Percentiles rank a stretch among this genome's conserved stretches.
phyloP scores from a whole-genome alignment of 2,888 invertebrate species.

The Didymodactylos carnosus region DNA sequence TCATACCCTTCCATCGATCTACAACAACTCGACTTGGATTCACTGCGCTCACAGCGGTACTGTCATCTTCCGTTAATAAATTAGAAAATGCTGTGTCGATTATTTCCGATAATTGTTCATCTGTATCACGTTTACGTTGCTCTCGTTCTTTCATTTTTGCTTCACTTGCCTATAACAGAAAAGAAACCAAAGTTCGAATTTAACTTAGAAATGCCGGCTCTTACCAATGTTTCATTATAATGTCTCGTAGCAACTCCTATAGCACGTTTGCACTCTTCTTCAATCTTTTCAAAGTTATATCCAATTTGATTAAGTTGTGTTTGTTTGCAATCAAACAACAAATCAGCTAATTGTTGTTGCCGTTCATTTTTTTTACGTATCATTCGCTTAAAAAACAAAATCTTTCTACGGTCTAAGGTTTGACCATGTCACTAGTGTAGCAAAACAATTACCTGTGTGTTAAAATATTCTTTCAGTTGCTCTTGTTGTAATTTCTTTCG shows the following conservation, averaged over 20 bases:
- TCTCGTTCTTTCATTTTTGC: not conserved
- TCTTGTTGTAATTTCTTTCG: not conserved
- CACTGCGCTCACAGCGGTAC: no score
- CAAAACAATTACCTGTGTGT: not conserved
- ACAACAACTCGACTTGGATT: not conserved
- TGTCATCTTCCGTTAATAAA: not conserved
- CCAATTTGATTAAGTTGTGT: not conserved
- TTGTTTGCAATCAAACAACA: not conserved
- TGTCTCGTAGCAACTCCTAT: not conserved
- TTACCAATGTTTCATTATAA: not conserved
- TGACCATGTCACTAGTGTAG: accelerated
- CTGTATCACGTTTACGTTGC: not conserved
- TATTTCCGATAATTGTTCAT: not conserved
- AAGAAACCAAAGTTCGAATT: not conserved
- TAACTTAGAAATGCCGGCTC: not conserved
- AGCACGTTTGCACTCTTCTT: not conserved
- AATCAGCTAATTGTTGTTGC: not conserved
- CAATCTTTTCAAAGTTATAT: not conserved
- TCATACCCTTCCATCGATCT: not conserved
- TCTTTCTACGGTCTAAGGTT: no score
- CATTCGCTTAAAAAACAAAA: not conserved
- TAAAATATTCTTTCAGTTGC: not conserved
- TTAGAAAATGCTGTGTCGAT: not conserved
- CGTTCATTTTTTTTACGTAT: not conserved
- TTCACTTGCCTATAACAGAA: not conserved